Conservation (phyloP, 1,140 invertebrate species). For the Chrysoperla carnea region DNA sequence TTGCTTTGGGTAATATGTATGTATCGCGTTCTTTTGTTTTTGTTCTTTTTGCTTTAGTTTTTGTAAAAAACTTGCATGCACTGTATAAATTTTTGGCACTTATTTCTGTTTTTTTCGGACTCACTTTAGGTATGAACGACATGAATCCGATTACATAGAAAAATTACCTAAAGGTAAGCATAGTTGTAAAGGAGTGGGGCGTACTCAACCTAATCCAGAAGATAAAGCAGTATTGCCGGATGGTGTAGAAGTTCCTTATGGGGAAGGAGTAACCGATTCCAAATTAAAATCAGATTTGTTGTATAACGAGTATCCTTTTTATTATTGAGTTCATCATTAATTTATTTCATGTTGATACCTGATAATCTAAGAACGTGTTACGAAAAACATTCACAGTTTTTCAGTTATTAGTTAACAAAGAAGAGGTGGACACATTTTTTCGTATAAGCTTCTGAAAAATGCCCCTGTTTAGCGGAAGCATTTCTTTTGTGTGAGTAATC, state of each 20-base stretch:
- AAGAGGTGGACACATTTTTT: no score
- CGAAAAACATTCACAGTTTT: no score
- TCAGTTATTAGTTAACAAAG: no score
- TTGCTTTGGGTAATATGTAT: constrained; percentile 86
- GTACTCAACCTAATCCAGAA: constrained; percentile 50
- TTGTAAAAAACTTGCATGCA: background rate
- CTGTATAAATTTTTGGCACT: background rate
- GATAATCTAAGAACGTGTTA: background rate
- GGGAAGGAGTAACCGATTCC: constrained; percentile 29
- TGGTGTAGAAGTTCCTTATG: constrained; percentile 65
- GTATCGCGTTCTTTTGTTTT: constrained; percentile 13
- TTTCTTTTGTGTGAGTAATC: no score
- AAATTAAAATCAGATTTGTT: constrained; percentile 33
- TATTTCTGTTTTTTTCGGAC: constrained; percentile 7
- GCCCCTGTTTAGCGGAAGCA: no score
- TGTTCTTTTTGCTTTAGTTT: constrained; percentile 2
- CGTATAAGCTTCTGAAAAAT: no score
- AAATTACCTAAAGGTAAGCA: constrained; percentile 63
- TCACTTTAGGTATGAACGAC: constrained; percentile 51
- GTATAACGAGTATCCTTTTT: constrained; percentile 69
- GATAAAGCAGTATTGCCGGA: constrained; percentile 15
- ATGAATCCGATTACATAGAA: constrained; percentile 49
- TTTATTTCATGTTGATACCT: background rate
- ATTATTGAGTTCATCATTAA: background rate
- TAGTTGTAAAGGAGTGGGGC: constrained; percentile 61